Evolutionary conservation across 2,113 vertebrate species (phyloP).

Genomic region (Tyrannus savana): DNA sequence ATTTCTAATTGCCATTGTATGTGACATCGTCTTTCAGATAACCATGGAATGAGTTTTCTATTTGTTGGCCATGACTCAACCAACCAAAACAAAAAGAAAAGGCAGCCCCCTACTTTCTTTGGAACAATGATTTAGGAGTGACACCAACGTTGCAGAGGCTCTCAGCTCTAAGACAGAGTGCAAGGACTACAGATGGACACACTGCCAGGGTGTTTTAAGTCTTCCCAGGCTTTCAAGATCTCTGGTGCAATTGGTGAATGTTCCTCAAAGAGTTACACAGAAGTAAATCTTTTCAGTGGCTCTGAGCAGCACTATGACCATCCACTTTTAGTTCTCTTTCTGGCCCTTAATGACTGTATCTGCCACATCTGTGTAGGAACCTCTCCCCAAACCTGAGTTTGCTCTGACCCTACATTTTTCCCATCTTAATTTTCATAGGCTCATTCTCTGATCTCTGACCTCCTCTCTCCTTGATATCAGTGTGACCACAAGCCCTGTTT

Average conservation of each 20-base stretch:
- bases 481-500: not conserved
- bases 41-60: conserved; percentile 72
- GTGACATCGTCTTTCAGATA: conserved; percentile 71
- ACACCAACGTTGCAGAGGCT: not conserved
- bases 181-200: not conserved
- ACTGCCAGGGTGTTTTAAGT: not conserved
- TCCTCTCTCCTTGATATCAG: not conserved
- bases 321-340: not conserved
- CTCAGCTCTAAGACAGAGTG: not conserved
- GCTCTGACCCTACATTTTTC: not conserved
- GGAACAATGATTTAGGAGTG: conserved; percentile 39
- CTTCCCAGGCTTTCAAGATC: not conserved
- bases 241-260: not conserved
- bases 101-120: conserved; percentile 40
- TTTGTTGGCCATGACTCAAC: conserved; percentile 59
- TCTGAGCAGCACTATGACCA: not conserved
- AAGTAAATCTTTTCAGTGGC: not conserved
- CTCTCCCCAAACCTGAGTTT: not conserved
- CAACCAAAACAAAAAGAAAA: conserved; percentile 33
- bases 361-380: not conserved
- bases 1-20: conserved; percentile 74
- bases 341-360: not conserved
- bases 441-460: not conserved
- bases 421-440: not conserved
- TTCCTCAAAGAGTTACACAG: not conserved